Evolutionary conservation across 23 tunicate genomes (phyloP), one percentile per base, ranked within the genome.

Genomic region (Styela clava): DNA sequence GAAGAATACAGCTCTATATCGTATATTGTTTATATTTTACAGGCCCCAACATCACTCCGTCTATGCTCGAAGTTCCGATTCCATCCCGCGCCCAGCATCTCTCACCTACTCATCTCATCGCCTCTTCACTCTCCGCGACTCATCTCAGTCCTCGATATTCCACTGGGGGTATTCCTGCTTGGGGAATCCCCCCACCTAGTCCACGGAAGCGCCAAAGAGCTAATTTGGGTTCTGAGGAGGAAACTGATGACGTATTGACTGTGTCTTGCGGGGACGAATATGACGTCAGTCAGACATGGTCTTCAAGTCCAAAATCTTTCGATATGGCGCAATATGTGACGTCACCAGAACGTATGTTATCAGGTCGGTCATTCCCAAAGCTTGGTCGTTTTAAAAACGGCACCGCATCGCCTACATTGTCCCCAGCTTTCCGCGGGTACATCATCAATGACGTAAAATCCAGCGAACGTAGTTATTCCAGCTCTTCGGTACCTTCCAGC

Each of bases 401-500:
- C 28, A 23, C 25, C 20, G 78, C 78, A n/a, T 72, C 78, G 18
- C 78, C 78, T 12, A 72, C 78, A 9, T 9, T 72, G 24, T 72
- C 78, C 0, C 78, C 78, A 22, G 78, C 52, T 32, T 33, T 18
- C 7, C 77, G 77, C 29, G 70, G 70, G 9, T 27, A 24, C 7
- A 16, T 24, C 29, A 24, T 24, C 31, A 27, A 65, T 24, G 70
- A 65, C 31, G 70, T 65, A 3, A 34, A 12, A 3, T 21, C 77
- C 20, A 2, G 16, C 27, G 34, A 21, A 21, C 5, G 5, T 33
- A 33, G 5, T 21, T 21, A 27, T n/a, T 71, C 34, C 31, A 69
- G 78, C 0, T 32, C 90, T 0, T 88, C 94, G 9, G 64, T 91
- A 21, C 97, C 97, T 3, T 82, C 90, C 22, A 91, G 97, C 44